phyloP scores from a whole-genome alignment of 2,113 vertebrate species.

The Cinclus mexicanus region DNA sequence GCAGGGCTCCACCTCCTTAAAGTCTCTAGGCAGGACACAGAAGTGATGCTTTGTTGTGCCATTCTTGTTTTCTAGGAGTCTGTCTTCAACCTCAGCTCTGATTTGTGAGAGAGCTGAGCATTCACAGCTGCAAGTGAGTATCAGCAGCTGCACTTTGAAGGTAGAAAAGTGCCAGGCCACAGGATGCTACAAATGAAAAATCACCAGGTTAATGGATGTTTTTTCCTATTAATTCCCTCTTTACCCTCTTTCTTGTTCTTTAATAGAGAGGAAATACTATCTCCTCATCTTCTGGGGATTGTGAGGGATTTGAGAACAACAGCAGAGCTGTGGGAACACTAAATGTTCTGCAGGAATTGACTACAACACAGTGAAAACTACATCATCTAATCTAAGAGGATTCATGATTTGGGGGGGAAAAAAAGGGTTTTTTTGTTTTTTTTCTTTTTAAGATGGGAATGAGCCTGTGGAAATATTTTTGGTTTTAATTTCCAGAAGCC shows the following conservation, averaged over 20 bases:
- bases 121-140: neutral
- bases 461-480: neutral
- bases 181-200: neutral
- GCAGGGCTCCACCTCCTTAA: neutral
- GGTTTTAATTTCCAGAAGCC: neutral
- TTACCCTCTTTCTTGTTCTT: neutral
- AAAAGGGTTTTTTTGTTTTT: neutral
- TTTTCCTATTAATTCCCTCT: neutral
- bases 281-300: neutral
- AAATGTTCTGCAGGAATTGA: neutral
- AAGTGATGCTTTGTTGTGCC: neutral
- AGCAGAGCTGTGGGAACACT: neutral
- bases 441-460: neutral
- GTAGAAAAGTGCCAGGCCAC: neutral
- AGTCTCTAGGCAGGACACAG: neutral
- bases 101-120: neutral
- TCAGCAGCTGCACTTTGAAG: neutral
- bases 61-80: neutral
- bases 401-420: neutral
- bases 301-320: neutral
- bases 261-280: neutral
- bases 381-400: neutral
- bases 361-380: neutral
- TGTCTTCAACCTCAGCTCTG: neutral
- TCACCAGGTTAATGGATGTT: neutral